These are phyloP conservation scores for Chondrilla cf. caribensis DNA, from an alignment of 37 sponge, comb jelly and placozoan genomes.

Conservation along the genomic window DNA sequence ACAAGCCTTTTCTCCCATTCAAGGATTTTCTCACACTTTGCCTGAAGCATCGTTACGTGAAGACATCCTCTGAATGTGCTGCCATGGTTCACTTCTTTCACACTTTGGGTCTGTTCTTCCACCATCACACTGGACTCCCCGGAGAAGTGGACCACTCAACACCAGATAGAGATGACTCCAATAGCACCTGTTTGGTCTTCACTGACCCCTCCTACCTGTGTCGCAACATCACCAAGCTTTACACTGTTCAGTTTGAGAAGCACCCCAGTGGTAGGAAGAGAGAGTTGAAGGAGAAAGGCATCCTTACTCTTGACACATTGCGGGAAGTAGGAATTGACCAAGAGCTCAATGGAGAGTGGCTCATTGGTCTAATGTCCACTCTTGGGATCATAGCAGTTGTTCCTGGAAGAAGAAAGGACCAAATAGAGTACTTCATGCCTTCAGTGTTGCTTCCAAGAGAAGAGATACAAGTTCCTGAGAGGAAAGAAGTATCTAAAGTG, in stretches of 20 bases:
- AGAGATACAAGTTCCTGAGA: background rate
- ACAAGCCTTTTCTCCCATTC: background rate
- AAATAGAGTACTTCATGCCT: background rate
- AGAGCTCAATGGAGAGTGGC: background rate
- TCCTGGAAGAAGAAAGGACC: background rate
- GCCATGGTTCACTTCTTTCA: slow-evolving; percentile 5
- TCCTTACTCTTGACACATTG: background rate
- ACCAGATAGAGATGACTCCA: background rate
- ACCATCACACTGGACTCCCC: background rate
- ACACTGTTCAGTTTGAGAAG: background rate
- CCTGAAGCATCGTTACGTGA: background rate
- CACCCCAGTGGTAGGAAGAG: background rate
- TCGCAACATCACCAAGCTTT: background rate
- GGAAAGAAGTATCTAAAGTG: background rate
- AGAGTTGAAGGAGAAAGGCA: background rate
- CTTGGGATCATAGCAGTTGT: background rate
- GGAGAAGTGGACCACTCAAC: background rate
- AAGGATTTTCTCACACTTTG: background rate
- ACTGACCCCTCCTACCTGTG: slow-evolving; percentile 1
- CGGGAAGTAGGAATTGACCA: background rate
- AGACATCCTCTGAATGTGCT: background rate
- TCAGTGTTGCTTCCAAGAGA: background rate
- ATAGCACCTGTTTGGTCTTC: slow-evolving; percentile 11
- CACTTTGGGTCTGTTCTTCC: background rate
- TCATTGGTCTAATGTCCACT: background rate